phyloP scores from a whole-genome alignment of 2,888 invertebrate genomes.

The Alitta virens region DNA sequence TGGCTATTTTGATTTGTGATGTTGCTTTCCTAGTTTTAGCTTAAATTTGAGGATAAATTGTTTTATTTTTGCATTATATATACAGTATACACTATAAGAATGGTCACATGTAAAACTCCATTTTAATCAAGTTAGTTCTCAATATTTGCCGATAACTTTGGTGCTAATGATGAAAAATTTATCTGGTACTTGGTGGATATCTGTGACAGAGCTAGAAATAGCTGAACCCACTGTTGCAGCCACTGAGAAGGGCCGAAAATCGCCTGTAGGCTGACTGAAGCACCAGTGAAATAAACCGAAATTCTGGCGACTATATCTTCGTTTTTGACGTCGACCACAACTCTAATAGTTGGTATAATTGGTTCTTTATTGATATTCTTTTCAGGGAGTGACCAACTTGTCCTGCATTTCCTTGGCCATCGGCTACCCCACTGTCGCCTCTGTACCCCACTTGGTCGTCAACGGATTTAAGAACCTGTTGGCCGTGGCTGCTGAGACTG shows the following conservation, averaged over 20 bases:
- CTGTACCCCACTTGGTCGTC: constrained; percentile 94
- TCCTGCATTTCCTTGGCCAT: constrained; percentile 90
- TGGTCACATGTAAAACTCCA: too few relatives aligned
- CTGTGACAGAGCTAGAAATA: constrained; percentile 19
- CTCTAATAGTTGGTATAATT: not conserved
- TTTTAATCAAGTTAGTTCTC: too few relatives aligned
- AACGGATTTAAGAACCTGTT: constrained; percentile 98
- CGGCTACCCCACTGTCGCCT: constrained; percentile 94
- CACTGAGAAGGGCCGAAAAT: constrained; percentile 4
- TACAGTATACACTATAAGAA: too few relatives aligned
- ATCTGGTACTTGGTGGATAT: not conserved
- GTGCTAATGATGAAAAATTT: not conserved
- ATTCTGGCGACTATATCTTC: not conserved
- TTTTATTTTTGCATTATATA: not conserved
- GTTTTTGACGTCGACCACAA: too few relatives aligned
- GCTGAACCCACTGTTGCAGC: constrained; percentile 23
- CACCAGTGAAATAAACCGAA: not conserved
- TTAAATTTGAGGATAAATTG: not conserved
- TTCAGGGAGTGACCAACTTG: constrained; percentile 84
- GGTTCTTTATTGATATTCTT: constrained; percentile 3
- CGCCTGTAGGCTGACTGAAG: constrained; percentile 10
- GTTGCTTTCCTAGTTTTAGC: not conserved
- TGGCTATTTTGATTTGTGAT: too few relatives aligned
- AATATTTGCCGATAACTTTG: not conserved
- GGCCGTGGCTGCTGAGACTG: constrained; percentile 93